These are phyloP conservation scores for Tetrapedia diversipes DNA, from an alignment of 2,888 invertebrate genomes.

Conservation along the genomic window DNA sequence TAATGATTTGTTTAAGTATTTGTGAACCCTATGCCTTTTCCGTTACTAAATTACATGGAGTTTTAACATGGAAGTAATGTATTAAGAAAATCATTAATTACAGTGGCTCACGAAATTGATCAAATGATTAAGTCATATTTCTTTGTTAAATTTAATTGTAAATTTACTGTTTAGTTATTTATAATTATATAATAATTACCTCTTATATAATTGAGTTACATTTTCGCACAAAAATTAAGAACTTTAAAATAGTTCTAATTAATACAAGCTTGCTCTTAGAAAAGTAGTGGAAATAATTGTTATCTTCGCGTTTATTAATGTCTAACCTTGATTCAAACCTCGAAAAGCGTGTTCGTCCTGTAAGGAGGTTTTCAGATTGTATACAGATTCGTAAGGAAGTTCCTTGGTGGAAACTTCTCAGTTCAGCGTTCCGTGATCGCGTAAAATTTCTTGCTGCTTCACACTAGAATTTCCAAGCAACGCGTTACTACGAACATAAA, in stretches of 20 bases:
- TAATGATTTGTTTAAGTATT: too few species aligned
- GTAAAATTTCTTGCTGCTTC: constrained; percentile 7
- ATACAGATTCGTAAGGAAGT: background rate
- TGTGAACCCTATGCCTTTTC: too few species aligned
- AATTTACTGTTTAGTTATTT: too few species aligned
- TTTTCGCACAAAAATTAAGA: background rate
- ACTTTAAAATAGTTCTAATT: background rate
- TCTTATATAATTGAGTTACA: too few species aligned
- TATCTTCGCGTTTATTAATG: background rate
- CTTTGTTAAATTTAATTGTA: too few species aligned
- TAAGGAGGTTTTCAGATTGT: background rate
- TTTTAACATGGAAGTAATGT: too few species aligned
- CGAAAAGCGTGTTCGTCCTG: background rate
- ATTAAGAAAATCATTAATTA: too few species aligned
- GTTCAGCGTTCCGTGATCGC: background rate
- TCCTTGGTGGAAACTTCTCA: constrained; percentile 18
- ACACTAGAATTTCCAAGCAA: background rate
- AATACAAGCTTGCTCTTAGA: background rate
- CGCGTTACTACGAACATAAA: constrained; percentile 7
- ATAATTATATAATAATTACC: too few species aligned
- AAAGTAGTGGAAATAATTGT: background rate
- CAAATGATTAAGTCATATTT: too few species aligned
- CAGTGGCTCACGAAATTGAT: too few species aligned
- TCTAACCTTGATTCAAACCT: background rate
- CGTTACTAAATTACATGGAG: too few species aligned